Evolutionary conservation across 2,113 vertebrate species (phyloP).

Genomic region (Calypte anna): DNA sequence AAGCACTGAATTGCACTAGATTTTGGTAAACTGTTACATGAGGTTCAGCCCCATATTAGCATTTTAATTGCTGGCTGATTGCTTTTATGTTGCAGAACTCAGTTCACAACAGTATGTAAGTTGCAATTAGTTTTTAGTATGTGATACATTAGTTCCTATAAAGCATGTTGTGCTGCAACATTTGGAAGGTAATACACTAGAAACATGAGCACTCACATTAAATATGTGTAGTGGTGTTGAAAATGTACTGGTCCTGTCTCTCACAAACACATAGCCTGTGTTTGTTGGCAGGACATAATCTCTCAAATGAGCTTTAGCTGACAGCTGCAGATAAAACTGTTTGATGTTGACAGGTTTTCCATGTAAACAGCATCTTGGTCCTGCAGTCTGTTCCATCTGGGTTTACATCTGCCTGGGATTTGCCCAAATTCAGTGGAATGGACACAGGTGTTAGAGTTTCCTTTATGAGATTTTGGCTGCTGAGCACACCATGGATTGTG

Average conservation of each 20-base stretch:
- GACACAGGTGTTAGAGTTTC: background rate
- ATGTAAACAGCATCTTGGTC: background rate
- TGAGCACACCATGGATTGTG: background rate
- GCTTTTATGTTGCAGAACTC: constrained; percentile 71
- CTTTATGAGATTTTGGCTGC: background rate
- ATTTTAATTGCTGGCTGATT: constrained; percentile 78
- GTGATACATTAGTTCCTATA: constrained; percentile 72
- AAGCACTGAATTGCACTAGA: background rate
- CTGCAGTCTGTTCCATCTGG: background rate
- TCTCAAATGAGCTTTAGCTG: background rate
- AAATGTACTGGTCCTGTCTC: background rate
- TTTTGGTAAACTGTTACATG: constrained; percentile 43
- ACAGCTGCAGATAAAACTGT: constrained; percentile 13
- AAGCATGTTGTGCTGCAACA: constrained; percentile 52
- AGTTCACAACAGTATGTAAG: constrained; percentile 46
- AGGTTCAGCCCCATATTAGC: constrained; percentile 69
- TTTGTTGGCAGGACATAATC: background rate
- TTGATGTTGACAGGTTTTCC: background rate
- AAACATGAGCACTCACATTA: background rate
- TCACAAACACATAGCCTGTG: background rate
- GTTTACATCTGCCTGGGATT: constrained; percentile 3
- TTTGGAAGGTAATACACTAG: constrained; percentile 63
- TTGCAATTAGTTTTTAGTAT: constrained; percentile 75
- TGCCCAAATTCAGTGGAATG: fast-evolving
- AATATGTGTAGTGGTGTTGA: background rate